A percentile compares a stretch with the other conserved stretches of the same genome.
Evolutionary conservation across 2,113 vertebrate genomes (phyloP).

Genomic region (Gymnorhina tibicen): DNA sequence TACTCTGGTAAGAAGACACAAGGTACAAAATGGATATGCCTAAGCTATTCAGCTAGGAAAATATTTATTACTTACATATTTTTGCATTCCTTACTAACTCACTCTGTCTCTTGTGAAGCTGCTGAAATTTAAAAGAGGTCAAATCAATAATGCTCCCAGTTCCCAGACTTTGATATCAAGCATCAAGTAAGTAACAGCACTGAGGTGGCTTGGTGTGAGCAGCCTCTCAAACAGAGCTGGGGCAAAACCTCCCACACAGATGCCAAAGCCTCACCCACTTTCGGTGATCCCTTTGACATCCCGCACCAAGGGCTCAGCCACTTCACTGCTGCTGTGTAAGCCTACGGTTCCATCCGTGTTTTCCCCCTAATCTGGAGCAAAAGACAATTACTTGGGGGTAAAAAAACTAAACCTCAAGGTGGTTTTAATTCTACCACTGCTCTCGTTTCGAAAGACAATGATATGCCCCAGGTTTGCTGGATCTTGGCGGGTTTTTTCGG

Average conservation of each 20-base stretch:
- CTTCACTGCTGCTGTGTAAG: not conserved
- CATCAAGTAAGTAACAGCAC: conserved; percentile 24
- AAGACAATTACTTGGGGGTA: not conserved
- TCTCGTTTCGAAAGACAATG: not conserved
- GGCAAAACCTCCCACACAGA: not conserved
- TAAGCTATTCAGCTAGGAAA: conserved; percentile 64
- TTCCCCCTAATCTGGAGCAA: not conserved
- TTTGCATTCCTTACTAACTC: conserved; percentile 67
- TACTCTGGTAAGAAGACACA: conserved; percentile 52
- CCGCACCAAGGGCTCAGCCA: not conserved
- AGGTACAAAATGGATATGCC: conserved; percentile 32
- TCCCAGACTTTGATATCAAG: conserved; percentile 11
- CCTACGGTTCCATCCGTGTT: rapidly evolving
- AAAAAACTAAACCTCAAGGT: not conserved
- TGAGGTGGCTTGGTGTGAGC: not conserved
- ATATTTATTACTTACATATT: conserved; percentile 51
- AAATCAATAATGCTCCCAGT: conserved; percentile 61
- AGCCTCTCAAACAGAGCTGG: not conserved
- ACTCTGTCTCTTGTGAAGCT: conserved; percentile 67
- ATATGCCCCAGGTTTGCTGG: not conserved
- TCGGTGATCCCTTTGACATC: not conserved
- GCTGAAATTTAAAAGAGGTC: conserved; percentile 71
- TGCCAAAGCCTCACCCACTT: not conserved
- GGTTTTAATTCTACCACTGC: not conserved
- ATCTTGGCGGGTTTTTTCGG: not conserved